Conservation (phyloP, 2,113 vertebrate species). For the Datnioides undecimradiatus region DNA sequence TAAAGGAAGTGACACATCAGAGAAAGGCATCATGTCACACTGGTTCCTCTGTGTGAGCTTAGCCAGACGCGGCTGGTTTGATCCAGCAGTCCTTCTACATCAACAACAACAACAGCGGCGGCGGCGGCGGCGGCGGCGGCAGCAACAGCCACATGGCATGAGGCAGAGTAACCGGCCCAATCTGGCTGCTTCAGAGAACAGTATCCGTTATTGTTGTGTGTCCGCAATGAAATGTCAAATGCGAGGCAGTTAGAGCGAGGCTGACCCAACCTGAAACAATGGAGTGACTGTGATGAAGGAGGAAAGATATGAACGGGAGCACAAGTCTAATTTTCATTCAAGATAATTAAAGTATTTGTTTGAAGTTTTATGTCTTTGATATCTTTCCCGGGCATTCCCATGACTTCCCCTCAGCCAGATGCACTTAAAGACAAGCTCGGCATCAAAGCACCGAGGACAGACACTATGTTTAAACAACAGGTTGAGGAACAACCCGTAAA, state of each 20-base stretch:
- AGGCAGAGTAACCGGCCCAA: constrained; percentile 42
- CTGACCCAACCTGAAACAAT: constrained; percentile 29
- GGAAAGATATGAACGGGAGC: background rate
- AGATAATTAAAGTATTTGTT: background rate
- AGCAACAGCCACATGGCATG: constrained; percentile 16
- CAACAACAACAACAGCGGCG: constrained; percentile 12
- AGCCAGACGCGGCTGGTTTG: constrained; percentile 68
- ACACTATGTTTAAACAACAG: background rate
- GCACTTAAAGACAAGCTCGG: background rate
- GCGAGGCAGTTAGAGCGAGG: constrained; percentile 11
- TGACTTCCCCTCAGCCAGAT: constrained; percentile 2
- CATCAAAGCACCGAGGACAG: background rate
- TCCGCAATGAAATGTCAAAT: constrained; percentile 64
- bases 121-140: too few relatives aligned
- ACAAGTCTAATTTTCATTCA: constrained; percentile 10
- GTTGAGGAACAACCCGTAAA: background rate
- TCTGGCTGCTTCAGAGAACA: constrained; percentile 52
- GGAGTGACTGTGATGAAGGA: constrained; percentile 38
- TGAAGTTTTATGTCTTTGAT: background rate
- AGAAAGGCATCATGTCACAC: constrained; percentile 39
- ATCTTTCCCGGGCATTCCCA: background rate
- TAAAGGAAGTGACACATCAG: constrained; percentile 68
- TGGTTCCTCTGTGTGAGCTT: constrained; percentile 54
- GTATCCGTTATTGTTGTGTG: constrained; percentile 63
- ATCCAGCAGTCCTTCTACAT: constrained; percentile 45